Base-by-base conservation (phyloP, 1,140 invertebrate genomes). In the Pteromalus puparum region DNA sequence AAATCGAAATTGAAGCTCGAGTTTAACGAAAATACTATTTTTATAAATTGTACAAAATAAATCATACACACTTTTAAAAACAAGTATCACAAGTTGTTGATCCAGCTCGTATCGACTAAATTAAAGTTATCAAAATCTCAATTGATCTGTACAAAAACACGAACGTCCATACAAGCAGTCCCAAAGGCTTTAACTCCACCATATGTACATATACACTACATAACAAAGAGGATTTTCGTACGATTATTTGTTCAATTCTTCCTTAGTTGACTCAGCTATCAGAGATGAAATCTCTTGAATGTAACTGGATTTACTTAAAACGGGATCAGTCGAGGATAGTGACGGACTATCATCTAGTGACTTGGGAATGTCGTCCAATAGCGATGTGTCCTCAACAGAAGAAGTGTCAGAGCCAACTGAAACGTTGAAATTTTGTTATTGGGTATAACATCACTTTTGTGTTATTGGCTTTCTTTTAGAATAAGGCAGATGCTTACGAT, bases 391-490 rank as follows among this genome's bases (percentile, higher is more conserved):
- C 83, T 91, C 90, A 21, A 87, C 81, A 24, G 88, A 90, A 21
- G 90, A 91, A n/a, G 88, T 88, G 75, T 90, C 89, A 15, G 88
- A 87, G 65, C 87, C 85, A n/a, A 87, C 88, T 91, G 46, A 72
- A 83, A 89, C 83, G 81, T 77, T 34, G 30, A 42, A 42, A 65
- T 68, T 24, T 67, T 67, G 65, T 24, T 67, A 42, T 67, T 28
- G 26, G 10, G 9, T 70, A 24, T 77, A 24, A 21, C 6, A 61
- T 21, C 0, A n/a, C 15, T 15, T 48, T 4, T 9, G 12, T 13
- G 18, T 15, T 53, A 82, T 78, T 7, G 10, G 73, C 28, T 67
- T 7, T 34, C 5, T 26, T 68, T 9, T 46, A 84, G 67, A 80
- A 78, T 76, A 73, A 79, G 18, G 28, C 2, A 38, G 67, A 74